Base-by-base conservation (phyloP, 2,797 vertebrate genomes). In the Etheostoma nigrum region DNA sequence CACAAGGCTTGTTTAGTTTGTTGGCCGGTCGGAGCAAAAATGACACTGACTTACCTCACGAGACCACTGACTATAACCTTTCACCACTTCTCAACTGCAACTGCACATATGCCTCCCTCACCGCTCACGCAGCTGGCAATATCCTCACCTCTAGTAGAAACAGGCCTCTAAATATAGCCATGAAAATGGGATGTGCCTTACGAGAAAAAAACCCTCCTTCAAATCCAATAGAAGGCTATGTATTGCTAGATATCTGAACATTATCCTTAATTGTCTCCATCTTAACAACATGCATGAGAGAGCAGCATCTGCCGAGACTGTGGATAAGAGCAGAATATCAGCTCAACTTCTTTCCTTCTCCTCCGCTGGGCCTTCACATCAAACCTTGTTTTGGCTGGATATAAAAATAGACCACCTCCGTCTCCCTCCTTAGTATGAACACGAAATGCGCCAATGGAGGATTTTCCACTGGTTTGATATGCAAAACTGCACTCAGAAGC, bases 141-240 rank as follows among this genome's bases (percentile, higher is more conserved):
- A 88, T 92, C 90, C 90, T 91, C 87, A 86, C 79, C 82, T 90
- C 77, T 74, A 81, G 67, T 57, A 54, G 78, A 78, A 88, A 76
- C 79, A 79, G 76, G 64, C 68, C 33, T 86, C 88, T 90, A 93
- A 90, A 93, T 88, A 92, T 90, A 91, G 86, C 79, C 53, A 47
- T 49, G 63, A 79, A 92, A 86, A 88, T 72, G 87, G 85, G 68
- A 81, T 85, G 64, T 74, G 76, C 40, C 47, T 83, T 61, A 49
- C 9, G 72, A 79, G 74, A 82, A 84, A 73, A 77, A 11, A 66
- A 18, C 33, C 40, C 6, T 10, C 54, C 54, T 15, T 48, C 9
- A 42, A 40, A 78, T 60, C 10, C 10, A 51, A 0, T 36, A 6
- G 52, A 58, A 64, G 36, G 25, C 7, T 2, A 6, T 7, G 11